A percentile compares a stretch with the other conserved stretches of the same genome.
phyloP scores from a whole-genome alignment of 2,888 invertebrate genomes.

The Dastarcus helophoroides region DNA sequence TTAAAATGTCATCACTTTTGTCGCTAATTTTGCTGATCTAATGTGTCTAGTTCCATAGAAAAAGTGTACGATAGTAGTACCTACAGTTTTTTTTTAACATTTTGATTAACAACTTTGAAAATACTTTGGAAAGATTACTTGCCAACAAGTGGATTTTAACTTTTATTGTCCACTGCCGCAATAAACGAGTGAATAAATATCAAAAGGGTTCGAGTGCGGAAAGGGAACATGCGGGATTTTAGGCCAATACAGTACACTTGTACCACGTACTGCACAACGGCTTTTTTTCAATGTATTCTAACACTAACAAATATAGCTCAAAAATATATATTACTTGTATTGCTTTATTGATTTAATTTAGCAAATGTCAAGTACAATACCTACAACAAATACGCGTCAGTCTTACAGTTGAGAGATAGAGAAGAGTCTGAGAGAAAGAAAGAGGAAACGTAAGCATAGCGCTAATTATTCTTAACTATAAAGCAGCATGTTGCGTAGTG shows the following conservation, averaged over 20 bases:
- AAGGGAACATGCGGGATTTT: neutral
- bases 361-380: slow-evolving; percentile 27
- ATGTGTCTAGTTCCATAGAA: slow-evolving; percentile 28
- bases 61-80: slow-evolving; percentile 29
- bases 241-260: neutral
- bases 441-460: slow-evolving; percentile 5
- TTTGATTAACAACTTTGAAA: slow-evolving; percentile 38
- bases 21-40: too few species aligned
- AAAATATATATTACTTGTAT: slow-evolving; percentile 34
- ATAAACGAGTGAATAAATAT: slow-evolving; percentile 28
- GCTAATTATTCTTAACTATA: too few species aligned
- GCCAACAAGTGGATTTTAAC: slow-evolving; percentile 35
- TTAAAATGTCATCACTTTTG: too few species aligned
- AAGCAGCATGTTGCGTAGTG: too few species aligned
- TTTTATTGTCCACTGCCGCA: slow-evolving; percentile 37
- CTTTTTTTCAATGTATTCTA: too few species aligned
- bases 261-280: slow-evolving; percentile 14
- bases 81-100: slow-evolving; percentile 31
- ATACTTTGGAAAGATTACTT: slow-evolving; percentile 31
- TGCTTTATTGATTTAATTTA: slow-evolving; percentile 34
- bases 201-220: too few species aligned
- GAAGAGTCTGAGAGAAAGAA: slow-evolving; percentile 9
- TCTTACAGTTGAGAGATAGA: slow-evolving; percentile 30
- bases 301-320: slow-evolving; percentile 38
- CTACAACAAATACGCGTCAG: slow-evolving; percentile 30